phyloP scores from a whole-genome alignment of 2,797 vertebrate species.

The Pangasius mekongensis region DNA sequence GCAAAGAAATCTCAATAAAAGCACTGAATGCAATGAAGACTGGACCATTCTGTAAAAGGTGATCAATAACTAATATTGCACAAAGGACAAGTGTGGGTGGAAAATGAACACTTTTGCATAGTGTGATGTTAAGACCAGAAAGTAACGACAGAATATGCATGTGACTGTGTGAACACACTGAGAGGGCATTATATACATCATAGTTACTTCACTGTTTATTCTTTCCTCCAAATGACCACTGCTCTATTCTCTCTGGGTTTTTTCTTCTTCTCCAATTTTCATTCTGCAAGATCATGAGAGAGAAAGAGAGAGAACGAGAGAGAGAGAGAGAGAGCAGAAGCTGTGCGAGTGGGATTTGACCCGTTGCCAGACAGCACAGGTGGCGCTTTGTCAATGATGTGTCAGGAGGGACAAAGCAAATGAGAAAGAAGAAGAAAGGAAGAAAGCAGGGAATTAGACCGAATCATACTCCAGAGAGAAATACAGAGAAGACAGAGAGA shows the following conservation, averaged over 20 bases:
- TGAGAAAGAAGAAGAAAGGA: constrained; percentile 33
- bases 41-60: neutral
- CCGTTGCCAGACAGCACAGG: constrained; percentile 53
- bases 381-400: constrained; percentile 54
- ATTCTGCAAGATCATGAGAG: constrained; percentile 11
- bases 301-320: constrained; percentile 16
- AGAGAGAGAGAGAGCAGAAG: constrained; percentile 37
- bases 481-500: neutral
- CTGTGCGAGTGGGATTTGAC: constrained; percentile 43
- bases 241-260: neutral
- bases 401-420: constrained; percentile 44
- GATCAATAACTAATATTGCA: constrained; percentile 36
- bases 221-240: neutral
- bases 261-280: neutral
- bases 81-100: constrained; percentile 22
- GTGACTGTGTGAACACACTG: neutral
- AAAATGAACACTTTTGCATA: neutral
- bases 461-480: neutral
- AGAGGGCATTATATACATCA: neutral
- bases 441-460: neutral
- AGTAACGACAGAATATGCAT: neutral
- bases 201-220: neutral
- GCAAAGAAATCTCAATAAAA: constrained; percentile 21
- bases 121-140: neutral
- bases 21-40: neutral